Evolutionary conservation across 1,140 invertebrate genomes (phyloP).

Genomic region (Aleiodes sp.): DNA sequence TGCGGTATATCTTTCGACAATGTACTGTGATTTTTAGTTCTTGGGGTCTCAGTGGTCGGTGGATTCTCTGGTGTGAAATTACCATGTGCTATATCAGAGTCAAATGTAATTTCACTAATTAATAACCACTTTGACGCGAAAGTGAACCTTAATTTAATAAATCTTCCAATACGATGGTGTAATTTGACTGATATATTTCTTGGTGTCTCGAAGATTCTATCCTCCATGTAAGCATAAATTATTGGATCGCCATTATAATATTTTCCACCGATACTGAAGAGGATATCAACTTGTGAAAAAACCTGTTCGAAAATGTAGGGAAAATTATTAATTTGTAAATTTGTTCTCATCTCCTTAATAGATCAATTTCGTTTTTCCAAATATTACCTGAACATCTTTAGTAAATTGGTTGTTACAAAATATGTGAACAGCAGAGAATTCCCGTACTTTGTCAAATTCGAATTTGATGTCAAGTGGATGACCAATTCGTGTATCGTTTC

Average conservation of each 20-base stretch:
- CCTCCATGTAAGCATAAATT: slow-evolving; percentile 71
- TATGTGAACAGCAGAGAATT: slow-evolving; percentile 86
- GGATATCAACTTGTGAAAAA: slow-evolving; percentile 71
- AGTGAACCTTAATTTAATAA: slow-evolving; percentile 72
- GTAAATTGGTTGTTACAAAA: slow-evolving; percentile 85
- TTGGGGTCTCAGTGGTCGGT: slow-evolving; percentile 60
- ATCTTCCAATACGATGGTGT: slow-evolving; percentile 72
- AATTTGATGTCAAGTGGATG: slow-evolving; percentile 81
- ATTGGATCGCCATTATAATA: slow-evolving; percentile 73
- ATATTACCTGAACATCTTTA: slow-evolving; percentile 81
- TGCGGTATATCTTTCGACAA: slow-evolving; percentile 53
- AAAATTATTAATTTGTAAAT: slow-evolving; percentile 2
- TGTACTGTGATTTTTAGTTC: slow-evolving; percentile 62
- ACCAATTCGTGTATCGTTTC: slow-evolving; percentile 77
- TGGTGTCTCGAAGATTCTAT: slow-evolving; percentile 72
- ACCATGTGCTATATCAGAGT: slow-evolving; percentile 67
- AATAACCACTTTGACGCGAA: slow-evolving; percentile 77
- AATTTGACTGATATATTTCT: slow-evolving; percentile 74
- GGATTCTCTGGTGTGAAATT: slow-evolving; percentile 64
- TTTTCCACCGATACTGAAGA: slow-evolving; percentile 77
- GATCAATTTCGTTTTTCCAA: too few relatives aligned
- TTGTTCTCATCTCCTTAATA: too few relatives aligned
- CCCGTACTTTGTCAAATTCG: slow-evolving; percentile 87
- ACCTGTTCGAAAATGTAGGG: slow-evolving; percentile 55
- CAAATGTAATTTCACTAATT: slow-evolving; percentile 75